Conservation (phyloP, 2,113 vertebrate genomes). For the Daboia siamensis region DNA sequence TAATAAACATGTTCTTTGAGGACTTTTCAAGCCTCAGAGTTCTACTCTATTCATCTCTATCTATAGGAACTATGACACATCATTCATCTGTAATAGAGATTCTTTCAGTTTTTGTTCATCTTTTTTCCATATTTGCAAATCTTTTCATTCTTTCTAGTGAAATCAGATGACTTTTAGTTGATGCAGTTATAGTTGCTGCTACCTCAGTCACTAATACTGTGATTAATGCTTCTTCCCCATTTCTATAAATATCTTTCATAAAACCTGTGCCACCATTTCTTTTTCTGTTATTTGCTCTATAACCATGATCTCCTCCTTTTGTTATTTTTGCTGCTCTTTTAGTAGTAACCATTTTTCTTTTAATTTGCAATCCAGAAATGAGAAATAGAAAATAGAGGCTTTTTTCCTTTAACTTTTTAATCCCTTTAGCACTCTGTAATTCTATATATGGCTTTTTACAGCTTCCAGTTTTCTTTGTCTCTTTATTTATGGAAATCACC, state of each 20-base stretch:
- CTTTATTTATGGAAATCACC: not conserved
- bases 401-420: not conserved
- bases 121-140: not conserved
- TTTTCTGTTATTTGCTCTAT: not conserved
- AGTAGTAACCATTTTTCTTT: not conserved
- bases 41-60: too few species aligned
- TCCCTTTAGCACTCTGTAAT: not conserved
- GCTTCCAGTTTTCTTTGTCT: not conserved
- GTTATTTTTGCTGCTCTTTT: not conserved
- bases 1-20: too few species aligned
- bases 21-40: too few species aligned
- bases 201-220: not conserved
- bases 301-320: not conserved
- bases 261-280: not conserved
- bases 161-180: not conserved
- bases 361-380: not conserved
- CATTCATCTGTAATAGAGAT: not conserved
- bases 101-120: too few species aligned
- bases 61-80: too few species aligned
- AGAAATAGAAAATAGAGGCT: not conserved
- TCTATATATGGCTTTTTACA: not conserved
- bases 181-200: not conserved
- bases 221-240: not conserved
- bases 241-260: not conserved
- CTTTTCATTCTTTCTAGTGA: not conserved